A percentile compares a stretch with the other conserved stretches of the same genome.
Conservation (phyloP, 2,888 invertebrate genomes). For the Serripes groenlandicus region DNA sequence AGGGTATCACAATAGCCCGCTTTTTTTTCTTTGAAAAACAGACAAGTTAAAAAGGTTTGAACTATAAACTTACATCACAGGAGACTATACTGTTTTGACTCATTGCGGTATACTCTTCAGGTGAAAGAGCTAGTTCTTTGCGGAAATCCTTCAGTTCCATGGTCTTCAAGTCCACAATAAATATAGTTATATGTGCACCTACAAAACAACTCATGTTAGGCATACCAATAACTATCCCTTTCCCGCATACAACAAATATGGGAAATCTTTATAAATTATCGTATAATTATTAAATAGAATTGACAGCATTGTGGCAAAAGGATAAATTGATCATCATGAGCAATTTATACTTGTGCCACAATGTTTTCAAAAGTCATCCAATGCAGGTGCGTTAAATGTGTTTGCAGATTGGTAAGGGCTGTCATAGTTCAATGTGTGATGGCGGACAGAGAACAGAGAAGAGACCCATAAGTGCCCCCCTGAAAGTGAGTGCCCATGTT, state of each 20-base stretch:
- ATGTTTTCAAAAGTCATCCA: neutral
- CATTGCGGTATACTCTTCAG: slow-evolving; percentile 39
- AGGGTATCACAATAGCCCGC: too few species aligned
- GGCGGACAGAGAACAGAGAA: too few species aligned
- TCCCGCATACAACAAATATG: too few species aligned
- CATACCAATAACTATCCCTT: neutral
- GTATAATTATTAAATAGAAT: too few species aligned
- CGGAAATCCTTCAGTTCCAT: slow-evolving; percentile 76
- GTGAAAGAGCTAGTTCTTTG: slow-evolving; percentile 72
- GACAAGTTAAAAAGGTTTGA: neutral
- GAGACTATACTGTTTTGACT: slow-evolving; percentile 62
- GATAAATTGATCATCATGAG: neutral
- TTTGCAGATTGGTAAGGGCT: too few species aligned
- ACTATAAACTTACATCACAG: slow-evolving; percentile 73
- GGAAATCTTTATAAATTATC: too few species aligned
- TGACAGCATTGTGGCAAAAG: neutral
- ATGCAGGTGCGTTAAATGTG: too few species aligned
- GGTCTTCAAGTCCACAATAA: slow-evolving; percentile 75
- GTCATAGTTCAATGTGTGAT: too few species aligned
- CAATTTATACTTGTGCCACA: neutral
- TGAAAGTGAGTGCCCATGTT: too few species aligned
- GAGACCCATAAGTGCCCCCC: too few species aligned
- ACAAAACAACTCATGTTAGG: slow-evolving; percentile 26
- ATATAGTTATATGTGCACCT: slow-evolving; percentile 78
- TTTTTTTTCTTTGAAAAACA: neutral